phyloP scores from a whole-genome alignment of 2,888 invertebrate species.

The Pterobdella sp. region DNA sequence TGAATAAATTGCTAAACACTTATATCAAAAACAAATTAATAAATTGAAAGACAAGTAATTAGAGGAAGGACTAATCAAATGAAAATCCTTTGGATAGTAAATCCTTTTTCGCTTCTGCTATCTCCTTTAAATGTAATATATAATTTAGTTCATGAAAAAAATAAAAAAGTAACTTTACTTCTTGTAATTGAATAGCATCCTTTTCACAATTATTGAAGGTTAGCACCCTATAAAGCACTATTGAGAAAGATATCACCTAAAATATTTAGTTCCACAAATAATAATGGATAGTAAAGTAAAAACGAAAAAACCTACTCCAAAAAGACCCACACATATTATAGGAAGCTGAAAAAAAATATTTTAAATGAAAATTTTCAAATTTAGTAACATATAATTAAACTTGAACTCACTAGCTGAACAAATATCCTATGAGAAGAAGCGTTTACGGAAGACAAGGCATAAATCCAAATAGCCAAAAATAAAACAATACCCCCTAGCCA shows the following conservation, averaged over 20 bases:
- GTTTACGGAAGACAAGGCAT: not conserved
- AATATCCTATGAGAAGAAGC: not conserved
- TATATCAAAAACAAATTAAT: not conserved
- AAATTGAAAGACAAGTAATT: not conserved
- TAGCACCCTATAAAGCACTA: not conserved
- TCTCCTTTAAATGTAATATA: not conserved
- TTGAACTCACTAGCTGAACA: not conserved
- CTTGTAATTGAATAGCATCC: not conserved
- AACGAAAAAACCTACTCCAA: not conserved
- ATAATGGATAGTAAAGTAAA: not conserved
- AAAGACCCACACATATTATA: not conserved
- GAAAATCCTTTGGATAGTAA: not conserved
- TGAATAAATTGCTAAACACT: no score
- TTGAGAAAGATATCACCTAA: not conserved
- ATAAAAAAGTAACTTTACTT: not conserved
- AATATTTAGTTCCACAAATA: not conserved
- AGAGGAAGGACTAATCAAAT: not conserved
- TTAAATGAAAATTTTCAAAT: not conserved
- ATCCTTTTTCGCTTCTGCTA: not conserved
- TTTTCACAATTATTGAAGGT: slow-evolving; percentile 7
- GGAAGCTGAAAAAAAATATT: not conserved
- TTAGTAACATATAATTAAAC: not conserved
- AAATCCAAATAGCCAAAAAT: slow-evolving; percentile 7
- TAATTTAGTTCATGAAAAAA: not conserved
- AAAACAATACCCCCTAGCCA: not conserved